Conservation (phyloP, 2,113 vertebrate species). For the Boleophthalmus pectinirostris region DNA sequence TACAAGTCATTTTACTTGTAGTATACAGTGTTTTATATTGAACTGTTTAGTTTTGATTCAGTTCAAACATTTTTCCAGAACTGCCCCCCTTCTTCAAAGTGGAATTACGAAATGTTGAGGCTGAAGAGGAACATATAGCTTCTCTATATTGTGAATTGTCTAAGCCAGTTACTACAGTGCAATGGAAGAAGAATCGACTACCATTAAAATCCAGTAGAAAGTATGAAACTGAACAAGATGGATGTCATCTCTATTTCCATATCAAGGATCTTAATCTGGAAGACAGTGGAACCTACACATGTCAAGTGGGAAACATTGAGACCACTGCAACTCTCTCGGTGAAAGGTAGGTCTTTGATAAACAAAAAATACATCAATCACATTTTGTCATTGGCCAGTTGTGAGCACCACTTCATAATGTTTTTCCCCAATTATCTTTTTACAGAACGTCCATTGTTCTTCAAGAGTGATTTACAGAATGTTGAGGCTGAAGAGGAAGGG, state of each 20-base stretch:
- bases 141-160: conserved; percentile 61
- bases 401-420: background rate
- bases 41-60: background rate
- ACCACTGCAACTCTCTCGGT: conserved; percentile 61
- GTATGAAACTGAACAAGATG: conserved; percentile 71
- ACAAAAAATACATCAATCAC: background rate
- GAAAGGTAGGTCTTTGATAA: conserved; percentile 70
- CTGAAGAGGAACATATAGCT: conserved; percentile 8
- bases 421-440: background rate
- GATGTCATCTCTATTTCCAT: conserved; percentile 50
- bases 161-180: conserved; percentile 51
- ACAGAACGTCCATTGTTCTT: conserved; percentile 66
- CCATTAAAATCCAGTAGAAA: conserved; percentile 64
- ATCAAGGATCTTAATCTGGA: conserved; percentile 55
- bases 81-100: conserved; percentile 30
- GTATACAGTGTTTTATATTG: background rate
- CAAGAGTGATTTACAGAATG: conserved; percentile 65
- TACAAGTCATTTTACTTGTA: background rate
- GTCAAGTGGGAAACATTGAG: conserved; percentile 37
- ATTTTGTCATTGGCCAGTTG: background rate
- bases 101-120: conserved; percentile 19
- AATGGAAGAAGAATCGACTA: conserved; percentile 64
- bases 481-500: conserved; percentile 73
- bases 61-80: conserved; percentile 12
- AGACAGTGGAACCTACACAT: conserved; percentile 58